Evolutionary conservation across 2,113 vertebrate species (phyloP).

Genomic region (Macquaria australasica): DNA sequence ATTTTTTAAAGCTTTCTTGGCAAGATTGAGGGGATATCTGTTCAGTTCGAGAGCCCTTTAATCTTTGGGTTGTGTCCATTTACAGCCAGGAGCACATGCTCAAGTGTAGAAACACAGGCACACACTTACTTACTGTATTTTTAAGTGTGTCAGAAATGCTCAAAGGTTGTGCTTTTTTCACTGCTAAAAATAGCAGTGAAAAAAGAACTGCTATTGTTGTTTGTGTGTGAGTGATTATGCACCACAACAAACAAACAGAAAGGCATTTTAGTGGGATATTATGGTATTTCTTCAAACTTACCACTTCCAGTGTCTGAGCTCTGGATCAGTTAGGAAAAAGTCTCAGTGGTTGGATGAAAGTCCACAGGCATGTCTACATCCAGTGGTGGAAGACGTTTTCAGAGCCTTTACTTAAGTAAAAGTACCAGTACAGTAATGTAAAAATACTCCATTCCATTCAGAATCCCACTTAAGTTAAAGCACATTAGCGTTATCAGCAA

Average conservation of each 20-base stretch:
- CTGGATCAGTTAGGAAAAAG: not conserved
- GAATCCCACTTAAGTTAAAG: not conserved
- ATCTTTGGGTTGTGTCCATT: not conserved
- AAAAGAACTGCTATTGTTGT: too few relatives aligned
- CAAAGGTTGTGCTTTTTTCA: not conserved
- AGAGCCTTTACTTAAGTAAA: not conserved
- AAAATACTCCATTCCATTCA: not conserved
- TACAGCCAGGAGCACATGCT: not conserved
- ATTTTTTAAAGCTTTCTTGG: not conserved
- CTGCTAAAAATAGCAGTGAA: conserved; percentile 33
- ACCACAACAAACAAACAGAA: conserved; percentile 1
- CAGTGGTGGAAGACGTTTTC: not conserved
- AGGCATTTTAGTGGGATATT: not conserved
- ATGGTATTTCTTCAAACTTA: not conserved
- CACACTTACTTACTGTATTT: not conserved
- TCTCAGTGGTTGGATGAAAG: not conserved
- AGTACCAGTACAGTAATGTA: not conserved
- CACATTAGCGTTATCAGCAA: too few relatives aligned
- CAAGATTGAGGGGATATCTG: not conserved
- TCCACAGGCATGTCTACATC: not conserved
- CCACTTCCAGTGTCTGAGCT: not conserved
- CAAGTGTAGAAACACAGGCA: not conserved
- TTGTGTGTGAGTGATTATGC: not conserved
- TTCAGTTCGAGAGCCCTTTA: not conserved
- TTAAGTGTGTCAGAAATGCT: not conserved